These are phyloP conservation scores for Notechis scutatus DNA, from an alignment of 2,113 vertebrate genomes.

Conservation along the genomic window DNA sequence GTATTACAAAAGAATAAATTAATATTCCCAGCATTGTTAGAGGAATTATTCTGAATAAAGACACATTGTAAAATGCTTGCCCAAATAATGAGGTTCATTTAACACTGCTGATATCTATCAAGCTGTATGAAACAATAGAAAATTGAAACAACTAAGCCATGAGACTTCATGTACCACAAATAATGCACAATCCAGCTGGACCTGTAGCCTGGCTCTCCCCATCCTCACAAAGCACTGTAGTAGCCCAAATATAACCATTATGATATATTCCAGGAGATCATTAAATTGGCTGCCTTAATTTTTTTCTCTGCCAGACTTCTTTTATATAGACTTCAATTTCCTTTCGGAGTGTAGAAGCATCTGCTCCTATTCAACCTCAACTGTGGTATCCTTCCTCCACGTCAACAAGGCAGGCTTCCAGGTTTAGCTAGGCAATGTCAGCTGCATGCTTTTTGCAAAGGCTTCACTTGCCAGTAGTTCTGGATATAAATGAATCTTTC, in stretches of 20 bases:
- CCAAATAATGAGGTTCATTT: not conserved
- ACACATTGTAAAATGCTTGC: not conserved
- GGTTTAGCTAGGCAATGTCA: conserved; percentile 41
- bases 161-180: conserved; percentile 38
- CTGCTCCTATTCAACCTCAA: conserved; percentile 68
- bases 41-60: not conserved
- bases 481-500: conserved; percentile 44
- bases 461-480: conserved; percentile 19
- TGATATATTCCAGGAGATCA: conserved; percentile 61
- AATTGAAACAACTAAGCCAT: not conserved
- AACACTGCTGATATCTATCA: conserved; percentile 36
- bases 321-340: conserved; percentile 71
- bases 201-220: conserved; percentile 23
- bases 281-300: conserved; percentile 65
- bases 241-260: conserved; percentile 50
- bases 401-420: conserved; percentile 51
- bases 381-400: conserved; percentile 53
- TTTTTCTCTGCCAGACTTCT: conserved; percentile 57
- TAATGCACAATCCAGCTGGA: conserved; percentile 5
- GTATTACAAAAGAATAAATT: not conserved
- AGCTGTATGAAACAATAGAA: conserved; percentile 34
- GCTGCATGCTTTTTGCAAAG: conserved; percentile 40
- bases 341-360: conserved; percentile 66
- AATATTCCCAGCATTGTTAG: not conserved
- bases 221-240: conserved; percentile 5